phyloP scores from a whole-genome alignment of 2,113 vertebrate genomes.

The Aptenodytes patagonicus region DNA sequence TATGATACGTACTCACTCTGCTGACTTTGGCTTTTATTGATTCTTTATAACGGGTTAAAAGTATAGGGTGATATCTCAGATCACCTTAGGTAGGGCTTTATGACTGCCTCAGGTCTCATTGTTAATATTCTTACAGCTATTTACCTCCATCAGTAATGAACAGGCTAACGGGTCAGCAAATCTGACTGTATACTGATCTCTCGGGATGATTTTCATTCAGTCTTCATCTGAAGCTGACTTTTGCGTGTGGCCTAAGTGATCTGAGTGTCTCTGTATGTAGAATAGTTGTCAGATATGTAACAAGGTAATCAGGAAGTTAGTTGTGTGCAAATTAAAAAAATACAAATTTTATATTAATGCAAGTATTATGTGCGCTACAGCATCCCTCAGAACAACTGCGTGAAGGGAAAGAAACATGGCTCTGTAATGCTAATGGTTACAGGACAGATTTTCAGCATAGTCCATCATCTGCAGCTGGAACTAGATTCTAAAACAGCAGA shows the following conservation, averaged over 20 bases:
- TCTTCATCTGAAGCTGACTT: not conserved
- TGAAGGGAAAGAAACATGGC: not conserved
- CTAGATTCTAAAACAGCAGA: not conserved
- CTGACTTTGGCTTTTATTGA: constrained; percentile 51
- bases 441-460: not conserved
- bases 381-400: not conserved
- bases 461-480: not conserved
- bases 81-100: not conserved
- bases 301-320: constrained; percentile 6
- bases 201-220: not conserved
- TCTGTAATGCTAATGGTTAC: not conserved
- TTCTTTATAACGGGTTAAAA: constrained; percentile 47
- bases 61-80: not conserved
- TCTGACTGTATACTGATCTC: not conserved
- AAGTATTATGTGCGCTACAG: not conserved
- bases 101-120: constrained; percentile 12
- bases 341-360: not conserved
- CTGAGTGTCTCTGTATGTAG: not conserved
- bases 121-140: constrained; percentile 17
- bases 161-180: constrained; percentile 25
- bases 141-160: not conserved
- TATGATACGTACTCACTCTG: not conserved
- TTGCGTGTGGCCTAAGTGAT: not conserved
- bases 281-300: not conserved
- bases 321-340: not conserved